phyloP scores from a whole-genome alignment of 1,140 invertebrate species.

The Ectropis grisescens region DNA sequence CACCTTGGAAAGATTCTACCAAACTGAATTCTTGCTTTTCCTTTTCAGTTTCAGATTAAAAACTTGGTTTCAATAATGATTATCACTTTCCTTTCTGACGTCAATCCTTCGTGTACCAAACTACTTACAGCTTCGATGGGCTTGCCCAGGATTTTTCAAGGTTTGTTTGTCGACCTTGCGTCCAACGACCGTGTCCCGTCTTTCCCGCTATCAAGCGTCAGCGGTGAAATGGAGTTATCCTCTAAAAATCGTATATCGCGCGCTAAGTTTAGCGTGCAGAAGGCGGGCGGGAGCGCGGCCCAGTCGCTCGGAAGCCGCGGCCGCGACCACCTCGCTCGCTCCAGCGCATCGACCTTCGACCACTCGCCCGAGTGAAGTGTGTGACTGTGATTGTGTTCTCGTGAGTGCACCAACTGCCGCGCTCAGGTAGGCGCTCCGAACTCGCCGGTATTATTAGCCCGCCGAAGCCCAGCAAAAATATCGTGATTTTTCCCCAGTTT shows the following conservation, averaged over 20 bases:
- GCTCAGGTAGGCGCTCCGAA: slow-evolving; percentile 27
- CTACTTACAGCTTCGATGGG: no score
- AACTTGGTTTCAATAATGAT: no score
- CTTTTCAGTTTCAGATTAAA: no score
- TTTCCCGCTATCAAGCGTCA: slow-evolving; percentile 28
- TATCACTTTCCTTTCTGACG: no score
- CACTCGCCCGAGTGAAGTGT: slow-evolving; percentile 62
- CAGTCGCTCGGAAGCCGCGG: slow-evolving; percentile 55
- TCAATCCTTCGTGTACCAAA: no score
- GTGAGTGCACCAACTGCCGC: slow-evolving; percentile 19
- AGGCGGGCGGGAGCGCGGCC: slow-evolving; percentile 10
- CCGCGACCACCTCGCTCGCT: slow-evolving; percentile 46
- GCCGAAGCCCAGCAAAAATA: slow-evolving; percentile 20
- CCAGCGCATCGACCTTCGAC: slow-evolving; percentile 53
- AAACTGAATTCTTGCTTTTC: no score
- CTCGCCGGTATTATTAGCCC: slow-evolving; percentile 19
- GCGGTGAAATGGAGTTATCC: slow-evolving; percentile 40
- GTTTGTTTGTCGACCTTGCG: slow-evolving; percentile 48
- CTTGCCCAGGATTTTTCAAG: slow-evolving; percentile 31
- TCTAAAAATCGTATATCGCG: slow-evolving; percentile 10
- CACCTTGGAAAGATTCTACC: no score
- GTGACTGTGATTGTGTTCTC: slow-evolving; percentile 55
- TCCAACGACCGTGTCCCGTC: slow-evolving; percentile 16
- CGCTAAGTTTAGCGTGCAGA: slow-evolving; percentile 42
- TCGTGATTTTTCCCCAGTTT: slow-evolving; percentile 23